Evolutionary conservation across 1,140 invertebrate species (phyloP).

Genomic region (Metopolophium dirhodum): DNA sequence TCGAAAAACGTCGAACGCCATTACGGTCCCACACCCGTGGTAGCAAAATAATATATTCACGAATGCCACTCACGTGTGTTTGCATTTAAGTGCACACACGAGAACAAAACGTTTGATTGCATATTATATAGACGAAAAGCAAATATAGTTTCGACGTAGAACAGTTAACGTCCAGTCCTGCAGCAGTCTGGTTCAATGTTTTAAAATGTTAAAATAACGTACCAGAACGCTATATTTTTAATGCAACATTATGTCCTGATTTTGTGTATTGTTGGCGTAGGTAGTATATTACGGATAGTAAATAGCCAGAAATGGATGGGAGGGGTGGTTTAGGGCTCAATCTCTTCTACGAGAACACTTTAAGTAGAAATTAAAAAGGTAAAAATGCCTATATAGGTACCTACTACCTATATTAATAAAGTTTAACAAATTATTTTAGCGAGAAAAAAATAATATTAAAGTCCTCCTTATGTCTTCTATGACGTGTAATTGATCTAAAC

Average conservation of each 20-base stretch:
- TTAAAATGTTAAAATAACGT: neutral
- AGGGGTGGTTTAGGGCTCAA: neutral
- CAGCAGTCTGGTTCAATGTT: neutral
- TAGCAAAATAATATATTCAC: neutral
- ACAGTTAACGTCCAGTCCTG: neutral
- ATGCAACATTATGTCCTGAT: neutral
- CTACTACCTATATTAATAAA: no score
- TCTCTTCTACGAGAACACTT: neutral
- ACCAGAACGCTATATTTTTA: neutral
- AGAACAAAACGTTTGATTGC: conserved; percentile 14
- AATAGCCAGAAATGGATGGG: neutral
- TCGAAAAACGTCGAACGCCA: neutral
- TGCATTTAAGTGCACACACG: neutral
- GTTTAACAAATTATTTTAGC: neutral
- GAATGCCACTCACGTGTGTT: neutral
- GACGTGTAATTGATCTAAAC: neutral
- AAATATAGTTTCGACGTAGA: neutral
- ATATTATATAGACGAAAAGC: neutral
- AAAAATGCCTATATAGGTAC: neutral
- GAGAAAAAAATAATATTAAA: neutral
- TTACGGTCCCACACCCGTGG: neutral
- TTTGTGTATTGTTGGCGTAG: neutral
- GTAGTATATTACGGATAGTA: neutral
- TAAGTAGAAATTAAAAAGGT: neutral
- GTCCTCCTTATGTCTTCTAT: neutral